These are phyloP conservation scores for Mythimna ferrago DNA, from an alignment of 2,888 invertebrate genomes.

Conservation along the genomic window DNA sequence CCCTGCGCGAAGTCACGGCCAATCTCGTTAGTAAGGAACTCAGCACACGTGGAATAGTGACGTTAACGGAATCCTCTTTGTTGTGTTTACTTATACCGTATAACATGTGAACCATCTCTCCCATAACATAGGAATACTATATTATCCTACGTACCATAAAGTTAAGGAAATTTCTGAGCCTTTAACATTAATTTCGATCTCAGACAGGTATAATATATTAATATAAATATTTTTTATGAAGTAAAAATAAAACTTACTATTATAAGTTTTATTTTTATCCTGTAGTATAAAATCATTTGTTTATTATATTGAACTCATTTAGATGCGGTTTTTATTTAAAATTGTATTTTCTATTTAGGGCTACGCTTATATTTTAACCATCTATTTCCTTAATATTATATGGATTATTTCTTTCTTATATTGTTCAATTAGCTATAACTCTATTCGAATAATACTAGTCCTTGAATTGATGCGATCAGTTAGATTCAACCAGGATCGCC, in stretches of 20 bases:
- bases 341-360: background rate
- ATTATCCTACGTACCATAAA: background rate
- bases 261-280: background rate
- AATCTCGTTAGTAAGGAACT: slow-evolving; percentile 77
- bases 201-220: background rate
- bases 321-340: background rate
- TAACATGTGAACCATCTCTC: slow-evolving; percentile 9
- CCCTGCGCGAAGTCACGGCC: slow-evolving; percentile 72
- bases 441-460: slow-evolving; percentile 1
- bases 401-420: background rate
- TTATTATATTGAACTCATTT: background rate
- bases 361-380: background rate
- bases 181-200: background rate
- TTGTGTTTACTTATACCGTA: slow-evolving; percentile 46
- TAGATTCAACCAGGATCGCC: slow-evolving; percentile 22
- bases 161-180: background rate
- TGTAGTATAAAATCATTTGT: background rate
- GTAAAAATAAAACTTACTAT: background rate
- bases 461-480: slow-evolving; percentile 36
- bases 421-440: slow-evolving; percentile 12
- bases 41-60: slow-evolving; percentile 66
- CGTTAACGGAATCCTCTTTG: slow-evolving; percentile 72
- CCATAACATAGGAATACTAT: background rate
- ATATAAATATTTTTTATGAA: background rate
- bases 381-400: background rate